Conservation (phyloP, 2,888 invertebrate species). For the Vannuccia rotundouncinata region DNA sequence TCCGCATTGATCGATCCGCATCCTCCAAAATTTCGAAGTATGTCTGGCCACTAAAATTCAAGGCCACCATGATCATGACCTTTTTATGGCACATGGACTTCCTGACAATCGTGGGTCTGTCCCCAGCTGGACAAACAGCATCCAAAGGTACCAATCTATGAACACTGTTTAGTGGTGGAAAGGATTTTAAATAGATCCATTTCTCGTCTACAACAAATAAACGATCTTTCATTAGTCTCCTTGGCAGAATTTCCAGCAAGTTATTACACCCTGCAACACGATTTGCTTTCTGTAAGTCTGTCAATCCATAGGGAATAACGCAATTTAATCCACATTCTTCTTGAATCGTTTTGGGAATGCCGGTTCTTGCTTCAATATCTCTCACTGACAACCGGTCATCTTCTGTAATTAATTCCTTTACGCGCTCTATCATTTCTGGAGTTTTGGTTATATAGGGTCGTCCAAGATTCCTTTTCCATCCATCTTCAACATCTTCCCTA, state of each 20-base stretch:
- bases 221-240: not conserved
- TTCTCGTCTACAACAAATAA: not conserved
- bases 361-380: not conserved
- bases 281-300: not conserved
- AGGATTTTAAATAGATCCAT: too few relatives aligned
- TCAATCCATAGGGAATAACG: not conserved
- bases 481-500: not conserved
- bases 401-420: not conserved
- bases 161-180: too few relatives aligned
- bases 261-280: not conserved
- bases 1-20: too few relatives aligned
- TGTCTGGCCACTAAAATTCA: too few relatives aligned
- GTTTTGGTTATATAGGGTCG: not conserved
- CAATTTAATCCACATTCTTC: not conserved
- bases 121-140: too few relatives aligned
- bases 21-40: too few relatives aligned
- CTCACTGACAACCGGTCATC: not conserved
- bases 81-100: too few relatives aligned
- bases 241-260: not conserved
- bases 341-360: not conserved
- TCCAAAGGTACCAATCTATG: too few relatives aligned
- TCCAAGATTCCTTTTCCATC: not conserved
- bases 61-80: too few relatives aligned
- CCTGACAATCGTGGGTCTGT: too few relatives aligned
- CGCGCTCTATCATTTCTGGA: not conserved